phyloP scores from a whole-genome alignment of 2,888 invertebrate genomes.

The Drosophila peninsularis region DNA sequence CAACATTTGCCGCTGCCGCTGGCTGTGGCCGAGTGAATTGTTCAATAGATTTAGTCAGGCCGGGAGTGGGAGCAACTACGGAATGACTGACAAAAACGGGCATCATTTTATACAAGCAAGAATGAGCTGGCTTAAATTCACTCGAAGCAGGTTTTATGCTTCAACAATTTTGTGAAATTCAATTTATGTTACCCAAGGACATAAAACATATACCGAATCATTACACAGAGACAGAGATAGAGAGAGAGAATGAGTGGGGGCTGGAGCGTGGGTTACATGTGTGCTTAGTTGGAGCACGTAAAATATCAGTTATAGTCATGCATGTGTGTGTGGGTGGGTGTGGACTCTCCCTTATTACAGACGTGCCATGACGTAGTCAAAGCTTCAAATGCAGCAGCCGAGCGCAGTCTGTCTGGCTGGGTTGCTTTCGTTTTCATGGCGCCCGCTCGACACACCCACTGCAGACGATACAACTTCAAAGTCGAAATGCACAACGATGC shows the following conservation, averaged over 20 bases:
- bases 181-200: conserved; percentile 82
- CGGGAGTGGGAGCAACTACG: conserved; percentile 3
- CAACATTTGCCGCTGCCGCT: conserved; percentile 40
- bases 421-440: conserved; percentile 58
- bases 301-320: conserved; percentile 77
- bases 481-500: conserved; percentile 53
- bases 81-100: conserved; percentile 75
- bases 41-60: conserved; percentile 50
- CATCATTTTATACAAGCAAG: conserved; percentile 73
- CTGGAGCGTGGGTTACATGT: conserved; percentile 18
- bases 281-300: conserved; percentile 62
- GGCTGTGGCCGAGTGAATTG: conserved; percentile 63
- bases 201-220: conserved; percentile 77
- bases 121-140: conserved; percentile 80
- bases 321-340: conserved; percentile 9
- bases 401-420: conserved; percentile 37
- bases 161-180: conserved; percentile 84
- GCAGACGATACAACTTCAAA: conserved; percentile 57
- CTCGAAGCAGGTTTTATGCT: conserved; percentile 83
- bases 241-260: background rate
- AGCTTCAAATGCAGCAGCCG: conserved; percentile 74
- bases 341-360: conserved; percentile 23
- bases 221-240: conserved; percentile 59
- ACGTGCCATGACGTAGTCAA: conserved; percentile 76
- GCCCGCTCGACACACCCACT: background rate